Evolutionary conservation across 1,140 invertebrate species (phyloP).

Genomic region (Ceratoteleas bidentatus): DNA sequence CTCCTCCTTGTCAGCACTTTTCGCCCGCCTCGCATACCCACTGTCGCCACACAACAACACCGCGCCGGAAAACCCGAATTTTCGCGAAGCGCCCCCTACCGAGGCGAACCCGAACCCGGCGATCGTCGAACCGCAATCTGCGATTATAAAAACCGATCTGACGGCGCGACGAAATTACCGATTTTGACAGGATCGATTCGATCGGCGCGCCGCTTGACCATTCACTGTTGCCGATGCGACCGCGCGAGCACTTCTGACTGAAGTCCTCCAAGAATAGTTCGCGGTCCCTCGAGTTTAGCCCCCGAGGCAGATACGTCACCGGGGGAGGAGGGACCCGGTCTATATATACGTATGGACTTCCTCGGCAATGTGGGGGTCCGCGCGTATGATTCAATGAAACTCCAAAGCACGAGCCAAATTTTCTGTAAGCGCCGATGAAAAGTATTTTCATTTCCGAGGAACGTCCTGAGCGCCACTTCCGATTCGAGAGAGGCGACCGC

Average conservation of each 20-base stretch:
- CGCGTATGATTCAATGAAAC: constrained; percentile 65
- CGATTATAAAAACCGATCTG: no score
- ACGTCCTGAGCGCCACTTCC: no score
- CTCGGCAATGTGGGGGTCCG: constrained; percentile 61
- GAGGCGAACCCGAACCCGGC: no score
- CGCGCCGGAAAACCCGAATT: no score
- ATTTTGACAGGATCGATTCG: constrained; percentile 55
- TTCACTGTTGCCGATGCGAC: constrained; percentile 71
- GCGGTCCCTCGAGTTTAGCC: constrained; percentile 75
- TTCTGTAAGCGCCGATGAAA: constrained; percentile 28
- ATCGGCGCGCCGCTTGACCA: constrained; percentile 60
- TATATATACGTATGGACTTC: constrained; percentile 74
- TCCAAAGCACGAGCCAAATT: constrained; percentile 57
- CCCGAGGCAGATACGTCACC: constrained; percentile 67
- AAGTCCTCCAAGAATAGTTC: constrained; percentile 81
- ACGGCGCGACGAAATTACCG: constrained; percentile 38
- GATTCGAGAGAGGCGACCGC: no score
- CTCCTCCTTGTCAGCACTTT: no score
- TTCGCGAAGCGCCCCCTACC: no score
- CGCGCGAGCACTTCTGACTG: constrained; percentile 76
- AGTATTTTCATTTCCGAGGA: constrained; percentile 43
- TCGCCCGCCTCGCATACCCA: no score
- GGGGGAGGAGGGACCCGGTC: constrained; percentile 67
- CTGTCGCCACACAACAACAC: no score
- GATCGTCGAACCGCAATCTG: no score